Evolutionary conservation across 1,140 invertebrate genomes (phyloP), one percentile per base, ranked within the genome.

Genomic region (Euschistus heros): DNA sequence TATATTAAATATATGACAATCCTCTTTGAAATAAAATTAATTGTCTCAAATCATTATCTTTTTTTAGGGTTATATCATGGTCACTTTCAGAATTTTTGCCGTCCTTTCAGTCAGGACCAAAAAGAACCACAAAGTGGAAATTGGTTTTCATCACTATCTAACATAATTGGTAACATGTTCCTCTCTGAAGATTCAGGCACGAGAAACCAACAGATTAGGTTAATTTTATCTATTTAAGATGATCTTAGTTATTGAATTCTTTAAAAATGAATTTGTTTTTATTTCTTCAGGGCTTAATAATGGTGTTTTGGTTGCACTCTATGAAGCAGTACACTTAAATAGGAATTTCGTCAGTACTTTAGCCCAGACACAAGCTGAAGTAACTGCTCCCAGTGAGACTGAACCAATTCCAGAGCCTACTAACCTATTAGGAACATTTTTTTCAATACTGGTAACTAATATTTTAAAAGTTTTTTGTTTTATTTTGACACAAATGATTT

Each of bases 131-230:
- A 84, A 75, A 76, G 81, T 71, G 63, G 79, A 72, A 74, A 84
- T 20, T 95, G 94, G 90, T 83, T 97, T 47, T 91, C 92, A 7
- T 91, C 92, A 0, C 76, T 97, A 8, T 94, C 93, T 2, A 93
- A 84, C 71, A 95, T 97, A 80, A 91, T 98, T 60, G 93, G 94
- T 5, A 94, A 87, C 68, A 97, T 97, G 86, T 97, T 98, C 77
- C 84, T 94, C 2, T 88, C 89, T 15, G 92, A 94, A 72, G 92
- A 96, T 72, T 85, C 84, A 46, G 87, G 86, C 73, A 79, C 81
- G 57, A 81, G 84, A 69, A 84, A 80, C 50, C 82, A 83, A 75
- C 83, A 84, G 74, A 82, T 87, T 17, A 73, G 73, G 75, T 75
- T 37, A 37, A 6, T 37, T 10, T 37, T 6, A 1, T 4, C 69